Evolutionary conservation across 2,888 invertebrate genomes (phyloP), one percentile per base, ranked within the genome.

Genomic region (Apamea sordens): DNA sequence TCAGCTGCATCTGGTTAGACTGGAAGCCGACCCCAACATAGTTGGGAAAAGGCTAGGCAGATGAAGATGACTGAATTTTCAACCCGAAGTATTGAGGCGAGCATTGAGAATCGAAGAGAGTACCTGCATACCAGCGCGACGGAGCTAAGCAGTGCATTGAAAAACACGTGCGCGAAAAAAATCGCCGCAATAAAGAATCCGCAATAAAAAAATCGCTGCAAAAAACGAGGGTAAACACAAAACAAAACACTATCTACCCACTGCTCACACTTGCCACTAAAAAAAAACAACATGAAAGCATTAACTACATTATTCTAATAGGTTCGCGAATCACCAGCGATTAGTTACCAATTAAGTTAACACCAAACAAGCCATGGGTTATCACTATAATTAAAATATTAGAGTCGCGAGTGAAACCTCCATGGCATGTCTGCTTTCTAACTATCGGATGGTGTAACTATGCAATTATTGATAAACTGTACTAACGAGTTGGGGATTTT

Each of bases 391-490:
- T 89, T 87, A 90, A 82, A 83, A 88, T 81, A 87, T 85, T 87
- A 89, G 64, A 36, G 47, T 61, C 69, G 32, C 72, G 61, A 67
- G 87, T 86, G 88, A 84, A 88, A 87, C 81, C 56, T 78, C 83
- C 80, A 68, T 81, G 69, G 78, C 81, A 79, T 89, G 88, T 82
- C 76, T 73, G 85, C 89, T 90, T 88, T 91, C 92, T 88, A 90
- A 89, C 83, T 87, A 91, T 88, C 89, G 86, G 90, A 91, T 91
- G 88, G 65, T 18, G 88, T 72, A 89, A 84, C 83, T 87, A 78
- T 82, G 82, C 89, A 92, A 92, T 92, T 91, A 92, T 86, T 77
- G 81, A 83, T 89, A 89, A 91, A 90, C 84, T 90, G 8, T 79
- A 18, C 74, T 84, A 84, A 73, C 73, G 47, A 71, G 67, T 71